Evolutionary conservation across 2,888 invertebrate species (phyloP).

Genomic region (Amiota communis): DNA sequence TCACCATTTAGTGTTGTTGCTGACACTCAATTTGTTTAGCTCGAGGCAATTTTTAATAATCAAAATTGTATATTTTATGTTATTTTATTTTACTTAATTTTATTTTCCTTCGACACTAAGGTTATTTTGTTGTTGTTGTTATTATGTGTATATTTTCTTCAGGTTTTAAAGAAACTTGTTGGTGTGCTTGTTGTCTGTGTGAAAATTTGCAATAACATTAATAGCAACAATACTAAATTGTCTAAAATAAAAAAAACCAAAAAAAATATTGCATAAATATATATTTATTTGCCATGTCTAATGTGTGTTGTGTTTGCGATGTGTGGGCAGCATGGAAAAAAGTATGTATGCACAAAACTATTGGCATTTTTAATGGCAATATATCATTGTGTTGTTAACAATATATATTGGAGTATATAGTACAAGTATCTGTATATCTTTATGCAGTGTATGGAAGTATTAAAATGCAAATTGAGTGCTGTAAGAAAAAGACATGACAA

Average conservation of each 20-base stretch:
- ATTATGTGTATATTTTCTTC: too few species aligned
- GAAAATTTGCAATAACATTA: constrained; percentile 6
- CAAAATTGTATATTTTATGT: constrained; percentile 1
- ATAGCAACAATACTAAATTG: not conserved
- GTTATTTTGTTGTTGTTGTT: too few species aligned
- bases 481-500: too few species aligned
- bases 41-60: constrained; percentile 45
- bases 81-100: not conserved
- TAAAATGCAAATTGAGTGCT: too few species aligned
- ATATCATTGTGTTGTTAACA: constrained; percentile 8
- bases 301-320: not conserved
- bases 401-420: not conserved
- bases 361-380: constrained; percentile 19
- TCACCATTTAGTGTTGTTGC: constrained; percentile 3
- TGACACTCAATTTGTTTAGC: constrained; percentile 65
- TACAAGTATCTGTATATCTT: too few species aligned
- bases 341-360: constrained; percentile 7
- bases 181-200: constrained; percentile 1
- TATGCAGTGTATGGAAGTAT: too few species aligned
- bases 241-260: too few species aligned
- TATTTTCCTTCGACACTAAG: not conserved
- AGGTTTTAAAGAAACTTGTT: too few species aligned
- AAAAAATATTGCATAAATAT: constrained; percentile 12
- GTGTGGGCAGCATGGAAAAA: constrained; percentile 15
- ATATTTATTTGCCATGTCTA: not conserved